Evolutionary conservation across 2,888 invertebrate species (phyloP).

Genomic region (Diadegma fenestrale): DNA sequence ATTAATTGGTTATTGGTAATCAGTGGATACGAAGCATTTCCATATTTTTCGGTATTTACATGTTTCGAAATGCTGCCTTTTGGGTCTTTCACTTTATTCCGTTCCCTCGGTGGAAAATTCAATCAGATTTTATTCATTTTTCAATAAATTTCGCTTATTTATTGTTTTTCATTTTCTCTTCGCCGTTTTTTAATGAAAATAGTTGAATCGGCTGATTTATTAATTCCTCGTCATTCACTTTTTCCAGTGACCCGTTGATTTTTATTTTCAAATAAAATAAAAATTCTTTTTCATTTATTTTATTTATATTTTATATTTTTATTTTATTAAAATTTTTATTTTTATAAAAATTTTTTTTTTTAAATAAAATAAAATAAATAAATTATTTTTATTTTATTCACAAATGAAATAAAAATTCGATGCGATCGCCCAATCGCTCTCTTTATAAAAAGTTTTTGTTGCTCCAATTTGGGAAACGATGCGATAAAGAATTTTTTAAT

Average conservation of each 20-base stretch:
- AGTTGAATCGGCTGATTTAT: too few species aligned
- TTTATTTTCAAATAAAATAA: background rate
- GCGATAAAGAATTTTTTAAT: background rate
- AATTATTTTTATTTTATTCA: too few species aligned
- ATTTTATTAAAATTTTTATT: too few species aligned
- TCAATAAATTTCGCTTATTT: background rate
- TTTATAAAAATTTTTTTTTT: background rate
- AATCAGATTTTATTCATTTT: background rate
- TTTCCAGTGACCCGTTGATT: background rate
- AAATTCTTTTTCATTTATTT: too few species aligned
- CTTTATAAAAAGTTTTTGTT: background rate
- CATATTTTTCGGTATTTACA: background rate
- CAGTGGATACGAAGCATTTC: background rate
- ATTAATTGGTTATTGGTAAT: conserved; percentile 1
- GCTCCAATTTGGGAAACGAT: background rate
- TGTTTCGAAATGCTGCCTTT: background rate
- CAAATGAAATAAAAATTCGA: background rate
- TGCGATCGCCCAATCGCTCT: too few species aligned
- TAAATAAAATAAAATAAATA: background rate
- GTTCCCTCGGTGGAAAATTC: background rate
- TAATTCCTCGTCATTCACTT: too few species aligned
- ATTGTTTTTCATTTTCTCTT: background rate
- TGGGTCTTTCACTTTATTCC: background rate
- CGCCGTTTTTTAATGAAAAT: too few species aligned
- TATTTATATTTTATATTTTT: too few species aligned